phyloP scores from a whole-genome alignment of 2,797 vertebrate genomes.

The Oceanodroma leucorhoa region DNA sequence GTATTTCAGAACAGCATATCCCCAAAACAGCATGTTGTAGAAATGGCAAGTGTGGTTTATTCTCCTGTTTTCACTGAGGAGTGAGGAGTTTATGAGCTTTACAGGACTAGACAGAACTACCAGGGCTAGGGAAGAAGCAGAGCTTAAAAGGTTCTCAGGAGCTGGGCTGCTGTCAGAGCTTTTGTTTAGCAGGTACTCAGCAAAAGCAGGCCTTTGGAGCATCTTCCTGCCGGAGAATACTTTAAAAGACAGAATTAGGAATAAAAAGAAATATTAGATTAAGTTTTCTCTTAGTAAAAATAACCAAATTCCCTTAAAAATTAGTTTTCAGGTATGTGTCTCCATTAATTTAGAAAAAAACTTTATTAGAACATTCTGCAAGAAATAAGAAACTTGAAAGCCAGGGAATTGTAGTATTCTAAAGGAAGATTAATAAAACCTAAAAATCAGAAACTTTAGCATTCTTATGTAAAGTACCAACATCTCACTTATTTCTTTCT shows the following conservation, averaged over 20 bases:
- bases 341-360: not conserved
- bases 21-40: constrained; percentile 33
- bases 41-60: constrained; percentile 14
- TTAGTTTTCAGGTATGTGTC: not conserved
- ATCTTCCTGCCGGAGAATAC: not conserved
- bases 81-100: constrained; percentile 18
- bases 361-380: not conserved
- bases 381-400: not conserved
- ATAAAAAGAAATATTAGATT: not conserved
- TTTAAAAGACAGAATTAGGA: not conserved
- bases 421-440: not conserved
- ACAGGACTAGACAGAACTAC: constrained; percentile 2
- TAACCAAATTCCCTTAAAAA: not conserved
- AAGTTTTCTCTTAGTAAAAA: not conserved
- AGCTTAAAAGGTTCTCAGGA: not conserved
- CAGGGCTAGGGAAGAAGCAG: not conserved
- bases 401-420: not conserved
- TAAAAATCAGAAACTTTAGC: not conserved
- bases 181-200: not conserved
- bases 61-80: not conserved
- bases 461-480: not conserved
- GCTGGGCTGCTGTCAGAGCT: not conserved
- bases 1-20: constrained; percentile 38
- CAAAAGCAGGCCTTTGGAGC: not conserved
- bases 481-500: not conserved